Conservation (phyloP, 2,888 invertebrate species). For the Himalopsyche tibetana region DNA sequence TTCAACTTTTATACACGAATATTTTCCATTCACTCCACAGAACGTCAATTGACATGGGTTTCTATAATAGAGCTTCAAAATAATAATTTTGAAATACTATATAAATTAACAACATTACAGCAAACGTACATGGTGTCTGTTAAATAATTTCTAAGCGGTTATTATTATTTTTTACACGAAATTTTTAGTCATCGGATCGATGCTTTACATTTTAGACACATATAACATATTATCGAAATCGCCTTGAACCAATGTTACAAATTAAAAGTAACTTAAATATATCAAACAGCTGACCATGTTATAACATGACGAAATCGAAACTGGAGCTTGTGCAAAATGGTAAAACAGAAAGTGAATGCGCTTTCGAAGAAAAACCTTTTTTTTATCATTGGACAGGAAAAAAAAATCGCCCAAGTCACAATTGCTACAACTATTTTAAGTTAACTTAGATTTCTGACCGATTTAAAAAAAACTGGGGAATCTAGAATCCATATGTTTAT, state of each 20-base stretch:
- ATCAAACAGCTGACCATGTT: background rate
- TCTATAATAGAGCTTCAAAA: no score
- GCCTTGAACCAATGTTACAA: background rate
- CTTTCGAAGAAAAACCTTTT: background rate
- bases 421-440: no score
- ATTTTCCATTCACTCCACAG: no score
- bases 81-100: no score
- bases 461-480: no score
- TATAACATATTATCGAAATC: background rate
- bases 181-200: background rate
- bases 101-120: no score
- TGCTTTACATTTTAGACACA: background rate
- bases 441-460: no score
- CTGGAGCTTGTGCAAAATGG: background rate
- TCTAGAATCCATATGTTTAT: no score
- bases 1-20: no score
- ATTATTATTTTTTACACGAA: background rate
- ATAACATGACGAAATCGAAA: background rate
- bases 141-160: no score
- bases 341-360: background rate
- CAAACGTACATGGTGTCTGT: no score
- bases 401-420: background rate
- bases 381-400: background rate
- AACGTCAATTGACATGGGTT: no score
- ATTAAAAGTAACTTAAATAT: background rate